Evolutionary conservation across 2,797 vertebrate species (phyloP).

Genomic region (Erethizon dorsatum): DNA sequence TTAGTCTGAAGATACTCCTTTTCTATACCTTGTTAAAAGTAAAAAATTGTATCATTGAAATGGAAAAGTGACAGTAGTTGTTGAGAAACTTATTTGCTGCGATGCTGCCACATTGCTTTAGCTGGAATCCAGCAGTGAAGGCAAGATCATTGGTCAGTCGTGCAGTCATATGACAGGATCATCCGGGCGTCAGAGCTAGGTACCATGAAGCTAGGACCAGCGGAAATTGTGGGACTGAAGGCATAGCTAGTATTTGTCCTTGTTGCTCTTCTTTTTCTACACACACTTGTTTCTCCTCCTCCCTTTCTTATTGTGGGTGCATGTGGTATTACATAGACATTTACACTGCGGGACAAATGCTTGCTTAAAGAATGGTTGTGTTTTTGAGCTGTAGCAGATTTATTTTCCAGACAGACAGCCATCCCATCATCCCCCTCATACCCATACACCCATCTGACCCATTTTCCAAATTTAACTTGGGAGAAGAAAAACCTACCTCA

Average conservation of each 20-base stretch:
- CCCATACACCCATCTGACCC: not conserved
- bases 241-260: not conserved
- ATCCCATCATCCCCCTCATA: too few species aligned
- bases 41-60: not conserved
- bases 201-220: not conserved
- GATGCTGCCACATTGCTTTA: constrained; percentile 52
- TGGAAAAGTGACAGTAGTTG: not conserved
- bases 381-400: not conserved
- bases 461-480: constrained; percentile 19
- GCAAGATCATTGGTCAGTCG: accelerated
- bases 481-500: not conserved
- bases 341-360: constrained; percentile 61
- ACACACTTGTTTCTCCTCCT: not conserved
- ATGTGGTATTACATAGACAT: constrained; percentile 72
- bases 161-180: constrained; percentile 14
- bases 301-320: constrained; percentile 71
- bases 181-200: constrained; percentile 36
- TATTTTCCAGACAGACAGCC: not conserved
- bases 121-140: constrained; percentile 37
- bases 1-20: not conserved
- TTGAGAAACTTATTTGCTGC: constrained; percentile 25
- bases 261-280: constrained; percentile 20
- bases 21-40: not conserved
- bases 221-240: not conserved
- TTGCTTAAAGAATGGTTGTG: not conserved